These are phyloP conservation scores for Nothocercus nigrocapillus DNA, from an alignment of 2,113 vertebrate genomes.

Conservation along the genomic window DNA sequence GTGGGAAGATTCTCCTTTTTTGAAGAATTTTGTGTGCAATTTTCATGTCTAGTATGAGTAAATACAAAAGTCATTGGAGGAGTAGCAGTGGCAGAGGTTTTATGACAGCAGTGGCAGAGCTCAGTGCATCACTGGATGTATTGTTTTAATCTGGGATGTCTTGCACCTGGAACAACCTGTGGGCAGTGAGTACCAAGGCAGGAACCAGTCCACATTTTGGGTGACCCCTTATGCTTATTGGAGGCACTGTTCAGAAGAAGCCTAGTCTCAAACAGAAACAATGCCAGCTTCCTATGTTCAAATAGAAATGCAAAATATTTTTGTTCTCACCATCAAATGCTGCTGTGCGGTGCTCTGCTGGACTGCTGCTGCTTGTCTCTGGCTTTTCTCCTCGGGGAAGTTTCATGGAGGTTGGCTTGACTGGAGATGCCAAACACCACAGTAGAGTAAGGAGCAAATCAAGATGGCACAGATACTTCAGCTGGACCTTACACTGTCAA, in stretches of 20 bases:
- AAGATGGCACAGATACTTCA: not conserved
- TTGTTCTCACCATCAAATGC: not conserved
- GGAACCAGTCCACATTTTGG: not conserved
- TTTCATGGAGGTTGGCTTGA: constrained; percentile 13
- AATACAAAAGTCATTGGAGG: not conserved
- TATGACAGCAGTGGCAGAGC: not conserved
- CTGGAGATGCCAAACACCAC: not conserved
- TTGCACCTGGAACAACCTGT: not conserved
- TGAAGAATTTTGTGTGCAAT: not conserved
- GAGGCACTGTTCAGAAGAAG: not conserved
- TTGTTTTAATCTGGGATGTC: not conserved
- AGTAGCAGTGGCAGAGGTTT: not conserved
- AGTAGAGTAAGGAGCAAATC: not conserved
- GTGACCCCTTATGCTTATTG: not conserved
- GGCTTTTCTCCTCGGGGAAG: not conserved
- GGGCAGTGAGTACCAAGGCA: not conserved
- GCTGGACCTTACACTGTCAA: not conserved
- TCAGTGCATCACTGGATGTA: not conserved
- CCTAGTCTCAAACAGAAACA: not conserved
- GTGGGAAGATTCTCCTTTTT: not conserved
- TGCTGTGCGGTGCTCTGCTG: not conserved
- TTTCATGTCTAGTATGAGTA: not conserved
- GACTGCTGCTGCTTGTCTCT: not conserved
- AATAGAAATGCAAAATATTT: not conserved
- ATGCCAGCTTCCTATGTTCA: not conserved